phyloP scores from a whole-genome alignment of 2,797 vertebrate genomes.

The Macropodus opercularis region DNA sequence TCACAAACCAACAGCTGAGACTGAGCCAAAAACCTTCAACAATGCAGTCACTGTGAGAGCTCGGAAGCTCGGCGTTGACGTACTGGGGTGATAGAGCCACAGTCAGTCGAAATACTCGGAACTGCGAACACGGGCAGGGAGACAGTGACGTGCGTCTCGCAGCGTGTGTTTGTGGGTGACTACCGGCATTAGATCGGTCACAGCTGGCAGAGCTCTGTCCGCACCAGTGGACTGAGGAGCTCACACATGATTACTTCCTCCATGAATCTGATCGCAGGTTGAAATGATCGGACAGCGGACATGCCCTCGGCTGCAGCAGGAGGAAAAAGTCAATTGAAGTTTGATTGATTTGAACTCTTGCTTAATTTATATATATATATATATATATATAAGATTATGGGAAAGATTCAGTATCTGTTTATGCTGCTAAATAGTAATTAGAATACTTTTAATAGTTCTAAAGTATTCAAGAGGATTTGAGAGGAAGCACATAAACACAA shows the following conservation, averaged over 20 bases:
- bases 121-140: background rate
- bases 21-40: conserved; percentile 26
- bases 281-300: conserved; percentile 2
- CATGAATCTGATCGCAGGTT: conserved; percentile 19
- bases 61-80: background rate
- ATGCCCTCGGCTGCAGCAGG: background rate
- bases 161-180: background rate
- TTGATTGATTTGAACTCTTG: background rate
- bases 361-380: too few species aligned
- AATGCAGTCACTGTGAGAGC: conserved; percentile 12
- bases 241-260: conserved; percentile 14
- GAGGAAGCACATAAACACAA: background rate
- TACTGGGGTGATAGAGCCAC: background rate
- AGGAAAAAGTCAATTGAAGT: too few species aligned
- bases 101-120: background rate
- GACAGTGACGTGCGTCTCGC: background rate
- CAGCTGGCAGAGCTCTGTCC: background rate
- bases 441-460: background rate
- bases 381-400: too few species aligned
- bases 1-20: conserved; percentile 26
- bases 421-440: background rate
- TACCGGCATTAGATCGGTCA: conserved; percentile 1
- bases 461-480: background rate
- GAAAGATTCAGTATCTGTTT: too few species aligned
- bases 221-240: conserved; percentile 6